These are phyloP conservation scores for Leuctra nigra DNA, from an alignment of 2,888 invertebrate species.

Conservation along the genomic window DNA sequence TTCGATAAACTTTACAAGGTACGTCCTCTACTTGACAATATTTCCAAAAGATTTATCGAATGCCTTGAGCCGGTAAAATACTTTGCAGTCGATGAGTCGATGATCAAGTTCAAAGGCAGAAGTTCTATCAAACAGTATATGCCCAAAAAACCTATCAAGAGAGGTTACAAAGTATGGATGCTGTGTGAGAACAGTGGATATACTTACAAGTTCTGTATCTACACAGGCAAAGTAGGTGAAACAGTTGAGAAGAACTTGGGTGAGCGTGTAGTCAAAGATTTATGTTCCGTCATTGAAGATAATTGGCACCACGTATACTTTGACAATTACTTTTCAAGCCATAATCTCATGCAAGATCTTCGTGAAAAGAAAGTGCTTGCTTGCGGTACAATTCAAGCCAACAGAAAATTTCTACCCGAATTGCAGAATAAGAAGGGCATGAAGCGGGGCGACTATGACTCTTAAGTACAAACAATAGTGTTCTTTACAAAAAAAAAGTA, in stretches of 20 bases:
- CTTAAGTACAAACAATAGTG: no score
- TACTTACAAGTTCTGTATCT: constrained; percentile 33
- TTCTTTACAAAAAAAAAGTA: no score
- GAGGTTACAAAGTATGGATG: constrained; percentile 33
- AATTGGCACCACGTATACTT: constrained; percentile 32
- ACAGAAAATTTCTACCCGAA: constrained; percentile 28
- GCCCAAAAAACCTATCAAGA: constrained; percentile 33
- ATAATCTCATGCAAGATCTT: constrained; percentile 28
- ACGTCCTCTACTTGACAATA: not conserved
- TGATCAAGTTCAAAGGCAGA: constrained; percentile 34
- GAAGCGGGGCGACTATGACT: constrained; percentile 32
- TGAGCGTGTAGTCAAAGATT: constrained; percentile 31
- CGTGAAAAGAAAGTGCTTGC: constrained; percentile 27
- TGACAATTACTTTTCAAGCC: constrained; percentile 33
- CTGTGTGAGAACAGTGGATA: constrained; percentile 30
- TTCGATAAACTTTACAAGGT: constrained; percentile 24
- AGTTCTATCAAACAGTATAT: constrained; percentile 31
- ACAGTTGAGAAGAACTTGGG: constrained; percentile 30
- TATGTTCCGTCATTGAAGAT: constrained; percentile 28
- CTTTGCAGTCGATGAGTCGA: constrained; percentile 28
- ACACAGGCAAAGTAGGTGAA: constrained; percentile 32
- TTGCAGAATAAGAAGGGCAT: constrained; percentile 28
- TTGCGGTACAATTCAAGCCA: constrained; percentile 30
- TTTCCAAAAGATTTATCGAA: not conserved
- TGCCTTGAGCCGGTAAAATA: constrained; percentile 1